Conservation (phyloP, 2,888 invertebrate species). For the Drosophila phalerata region DNA sequence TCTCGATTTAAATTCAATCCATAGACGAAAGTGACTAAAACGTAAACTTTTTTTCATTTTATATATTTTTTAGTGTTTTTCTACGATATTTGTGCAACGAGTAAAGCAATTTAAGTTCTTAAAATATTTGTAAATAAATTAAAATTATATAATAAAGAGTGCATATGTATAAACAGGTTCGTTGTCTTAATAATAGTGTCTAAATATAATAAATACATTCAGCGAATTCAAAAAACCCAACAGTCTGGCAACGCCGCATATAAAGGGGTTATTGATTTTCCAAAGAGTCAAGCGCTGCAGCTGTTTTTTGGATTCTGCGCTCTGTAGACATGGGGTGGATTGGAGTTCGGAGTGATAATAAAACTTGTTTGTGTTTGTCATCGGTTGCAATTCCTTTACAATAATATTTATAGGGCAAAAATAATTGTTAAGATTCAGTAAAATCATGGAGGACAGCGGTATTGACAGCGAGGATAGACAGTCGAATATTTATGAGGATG, state of each 20-base stretch:
- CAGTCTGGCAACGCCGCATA: conserved; percentile 61
- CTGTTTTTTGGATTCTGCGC: conserved; percentile 71
- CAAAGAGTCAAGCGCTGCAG: conserved; percentile 48
- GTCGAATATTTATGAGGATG: conserved; percentile 74
- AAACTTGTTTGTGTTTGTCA: conserved; percentile 70
- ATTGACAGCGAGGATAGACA: conserved; percentile 84
- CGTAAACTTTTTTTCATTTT: conserved; percentile 59
- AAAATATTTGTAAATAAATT: conserved; percentile 78
- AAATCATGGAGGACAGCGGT: conserved; percentile 83
- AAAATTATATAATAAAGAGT: conserved; percentile 74
- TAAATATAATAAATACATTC: background rate
- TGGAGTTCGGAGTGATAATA: conserved; percentile 67
- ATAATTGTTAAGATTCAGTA: conserved; percentile 10
- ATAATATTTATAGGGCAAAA: conserved; percentile 20
- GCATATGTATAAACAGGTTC: conserved; percentile 61
- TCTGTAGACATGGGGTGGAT: conserved; percentile 58
- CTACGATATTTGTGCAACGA: conserved; percentile 74
- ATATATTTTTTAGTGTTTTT: conserved; percentile 72
- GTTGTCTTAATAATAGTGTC: background rate
- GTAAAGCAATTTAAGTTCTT: conserved; percentile 73
- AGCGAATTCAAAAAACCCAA: conserved; percentile 15
- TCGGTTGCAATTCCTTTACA: conserved; percentile 41
- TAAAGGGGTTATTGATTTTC: conserved; percentile 73
- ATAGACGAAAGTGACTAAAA: conserved; percentile 71
- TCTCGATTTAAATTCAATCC: conserved; percentile 76